Evolutionary conservation across 1,140 invertebrate genomes (phyloP).

Genomic region (Neodiprion fabricii): DNA sequence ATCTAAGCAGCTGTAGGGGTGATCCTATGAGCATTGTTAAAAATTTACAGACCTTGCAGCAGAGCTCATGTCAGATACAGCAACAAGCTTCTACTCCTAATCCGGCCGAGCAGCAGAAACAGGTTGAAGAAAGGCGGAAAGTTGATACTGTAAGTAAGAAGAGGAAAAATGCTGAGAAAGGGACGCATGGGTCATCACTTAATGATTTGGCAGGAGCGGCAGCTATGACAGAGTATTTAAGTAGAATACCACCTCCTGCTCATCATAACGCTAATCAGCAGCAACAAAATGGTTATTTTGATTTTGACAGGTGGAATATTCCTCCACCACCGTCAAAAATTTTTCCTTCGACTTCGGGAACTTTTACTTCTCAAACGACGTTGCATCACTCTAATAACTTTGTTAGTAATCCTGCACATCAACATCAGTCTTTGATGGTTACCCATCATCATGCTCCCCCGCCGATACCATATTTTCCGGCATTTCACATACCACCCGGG

Average conservation of each 20-base stretch:
- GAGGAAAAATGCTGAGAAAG: slow-evolving; percentile 49
- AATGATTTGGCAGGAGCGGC: slow-evolving; percentile 61
- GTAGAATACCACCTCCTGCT: slow-evolving; percentile 73
- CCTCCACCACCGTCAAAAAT: slow-evolving; percentile 71
- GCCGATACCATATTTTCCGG: slow-evolving; percentile 71
- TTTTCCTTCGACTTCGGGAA: slow-evolving; percentile 62
- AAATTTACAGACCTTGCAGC: slow-evolving; percentile 70
- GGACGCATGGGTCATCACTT: slow-evolving; percentile 53
- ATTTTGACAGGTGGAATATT: slow-evolving; percentile 77
- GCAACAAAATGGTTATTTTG: slow-evolving; percentile 72
- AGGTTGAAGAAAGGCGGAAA: slow-evolving; percentile 45
- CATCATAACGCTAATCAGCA: slow-evolving; percentile 71
- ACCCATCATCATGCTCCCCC: slow-evolving; percentile 67
- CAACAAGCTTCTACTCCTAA: slow-evolving; percentile 37
- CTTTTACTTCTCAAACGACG: slow-evolving; percentile 64
- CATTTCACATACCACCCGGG: slow-evolving; percentile 66
- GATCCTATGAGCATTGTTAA: slow-evolving; percentile 79
- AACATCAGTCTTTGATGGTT: slow-evolving; percentile 70
- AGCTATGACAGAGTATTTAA: slow-evolving; percentile 65
- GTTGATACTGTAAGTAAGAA: slow-evolving; percentile 45
- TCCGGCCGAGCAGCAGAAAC: slow-evolving; percentile 41
- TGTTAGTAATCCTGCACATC: slow-evolving; percentile 58
- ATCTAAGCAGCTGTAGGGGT: slow-evolving; percentile 73
- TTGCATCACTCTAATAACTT: slow-evolving; percentile 64
- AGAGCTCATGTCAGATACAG: slow-evolving; percentile 67